Evolutionary conservation across 2,113 vertebrate genomes (phyloP).

Genomic region (Sinocyclocheilus maitianheensis): DNA sequence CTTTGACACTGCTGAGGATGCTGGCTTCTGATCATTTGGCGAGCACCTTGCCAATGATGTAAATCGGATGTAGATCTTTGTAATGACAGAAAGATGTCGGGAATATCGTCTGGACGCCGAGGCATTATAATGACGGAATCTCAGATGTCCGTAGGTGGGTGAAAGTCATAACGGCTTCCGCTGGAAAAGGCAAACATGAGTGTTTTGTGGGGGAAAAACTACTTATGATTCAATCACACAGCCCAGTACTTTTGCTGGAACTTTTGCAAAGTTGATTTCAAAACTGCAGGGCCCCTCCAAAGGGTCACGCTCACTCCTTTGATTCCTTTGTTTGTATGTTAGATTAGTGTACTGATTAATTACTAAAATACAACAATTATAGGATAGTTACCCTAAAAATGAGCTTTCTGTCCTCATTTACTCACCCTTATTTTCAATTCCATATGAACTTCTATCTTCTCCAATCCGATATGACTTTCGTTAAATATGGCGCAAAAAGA

Average conservation of each 20-base stretch:
- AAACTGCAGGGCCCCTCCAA: neutral
- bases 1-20: conserved; percentile 69
- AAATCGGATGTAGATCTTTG: conserved; percentile 47
- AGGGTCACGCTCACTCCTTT: neutral
- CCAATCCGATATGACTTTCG: too few relatives aligned
- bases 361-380: neutral
- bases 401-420: neutral
- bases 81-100: conserved; percentile 36
- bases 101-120: conserved; percentile 2
- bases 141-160: conserved; percentile 28
- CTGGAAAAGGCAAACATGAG: conserved; percentile 17
- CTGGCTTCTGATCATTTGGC: conserved; percentile 34
- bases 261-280: conserved; percentile 23
- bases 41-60: conserved; percentile 37
- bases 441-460: neutral
- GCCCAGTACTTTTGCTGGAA: neutral
- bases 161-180: conserved; percentile 18
- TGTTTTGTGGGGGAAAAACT: conserved; percentile 1
- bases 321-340: neutral
- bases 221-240: neutral
- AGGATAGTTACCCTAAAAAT: neutral
- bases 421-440: neutral
- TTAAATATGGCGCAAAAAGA: neutral
- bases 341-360: neutral
- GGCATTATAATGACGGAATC: conserved; percentile 25